phyloP scores from a whole-genome alignment of 1,140 invertebrate genomes.

The Drosophila ficusphila region DNA sequence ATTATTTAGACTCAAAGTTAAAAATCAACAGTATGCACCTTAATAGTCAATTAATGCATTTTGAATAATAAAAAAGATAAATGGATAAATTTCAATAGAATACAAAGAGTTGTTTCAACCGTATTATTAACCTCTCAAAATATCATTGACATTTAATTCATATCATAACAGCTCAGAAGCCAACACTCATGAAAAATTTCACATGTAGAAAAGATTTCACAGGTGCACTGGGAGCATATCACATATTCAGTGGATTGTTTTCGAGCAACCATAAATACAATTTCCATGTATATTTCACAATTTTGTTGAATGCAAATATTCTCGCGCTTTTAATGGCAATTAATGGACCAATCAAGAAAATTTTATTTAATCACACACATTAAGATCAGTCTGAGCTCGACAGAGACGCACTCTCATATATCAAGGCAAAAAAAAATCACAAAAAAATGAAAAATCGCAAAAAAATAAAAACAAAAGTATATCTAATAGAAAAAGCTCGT shows the following conservation, averaged over 20 bases:
- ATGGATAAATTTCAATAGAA: conserved; percentile 3
- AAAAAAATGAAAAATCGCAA: conserved; percentile 22
- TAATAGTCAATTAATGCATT: conserved; percentile 5
- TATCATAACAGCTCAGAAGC: conserved; percentile 53
- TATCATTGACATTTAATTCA: conserved; percentile 54
- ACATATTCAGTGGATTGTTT: background rate
- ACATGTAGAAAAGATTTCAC: background rate
- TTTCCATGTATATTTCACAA: conserved; percentile 8
- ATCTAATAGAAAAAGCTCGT: conserved; percentile 30
- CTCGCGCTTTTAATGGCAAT: conserved; percentile 1
- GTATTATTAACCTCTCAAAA: conserved; percentile 13
- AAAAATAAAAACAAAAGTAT: conserved; percentile 10
- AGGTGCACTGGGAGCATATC: conserved; percentile 20
- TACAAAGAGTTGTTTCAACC: background rate
- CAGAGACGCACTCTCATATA: conserved; percentile 60
- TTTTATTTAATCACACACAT: conserved; percentile 34
- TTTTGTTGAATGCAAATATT: conserved; percentile 2
- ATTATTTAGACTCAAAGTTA: background rate
- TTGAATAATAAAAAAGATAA: background rate
- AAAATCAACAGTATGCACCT: background rate
- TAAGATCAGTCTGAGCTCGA: conserved; percentile 51
- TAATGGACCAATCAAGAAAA: conserved; percentile 61
- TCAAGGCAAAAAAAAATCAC: conserved; percentile 50
- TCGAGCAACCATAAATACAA: background rate
- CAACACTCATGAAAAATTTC: background rate